These are phyloP conservation scores for Sylvilagus bachmani DNA, from an alignment of 2,113 vertebrate genomes.

Conservation along the genomic window DNA sequence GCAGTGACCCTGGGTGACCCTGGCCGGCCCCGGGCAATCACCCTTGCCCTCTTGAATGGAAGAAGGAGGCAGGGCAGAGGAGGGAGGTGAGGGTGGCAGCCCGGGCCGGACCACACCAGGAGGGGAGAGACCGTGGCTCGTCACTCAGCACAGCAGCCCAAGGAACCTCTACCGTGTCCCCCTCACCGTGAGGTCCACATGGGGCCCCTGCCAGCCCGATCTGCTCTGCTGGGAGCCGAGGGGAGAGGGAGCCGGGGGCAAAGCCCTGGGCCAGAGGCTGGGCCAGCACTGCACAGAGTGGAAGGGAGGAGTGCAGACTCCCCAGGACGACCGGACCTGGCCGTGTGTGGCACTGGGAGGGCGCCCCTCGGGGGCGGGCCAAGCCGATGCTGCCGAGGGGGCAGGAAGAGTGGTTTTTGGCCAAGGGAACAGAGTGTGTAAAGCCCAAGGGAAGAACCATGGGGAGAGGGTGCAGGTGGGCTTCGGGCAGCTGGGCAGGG, in stretches of 20 bases:
- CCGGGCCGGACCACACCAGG: no score
- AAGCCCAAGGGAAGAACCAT: fast-evolving
- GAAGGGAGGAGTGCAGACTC: fast-evolving
- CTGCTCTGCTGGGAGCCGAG: not conserved
- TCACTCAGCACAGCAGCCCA: not conserved
- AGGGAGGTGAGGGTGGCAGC: not conserved
- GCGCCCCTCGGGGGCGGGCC: no score
- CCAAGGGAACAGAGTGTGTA: not conserved
- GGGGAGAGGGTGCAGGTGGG: not conserved
- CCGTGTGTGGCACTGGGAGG: not conserved
- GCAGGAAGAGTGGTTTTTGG: not conserved
- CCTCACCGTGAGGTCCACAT: not conserved
- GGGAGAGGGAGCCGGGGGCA: fast-evolving
- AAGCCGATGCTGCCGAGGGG: not conserved
- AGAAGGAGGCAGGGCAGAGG: not conserved
- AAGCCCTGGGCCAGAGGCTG: not conserved
- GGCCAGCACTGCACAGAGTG: fast-evolving
- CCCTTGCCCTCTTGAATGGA: not conserved
- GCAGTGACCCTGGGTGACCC: not conserved
- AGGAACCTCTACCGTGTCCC: fast-evolving
- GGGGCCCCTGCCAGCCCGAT: no score
- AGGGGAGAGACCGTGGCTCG: not conserved
- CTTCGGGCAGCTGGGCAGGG: fast-evolving
- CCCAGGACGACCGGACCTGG: fast-evolving
- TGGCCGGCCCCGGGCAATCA: fast-evolving